These are phyloP conservation scores for Cisticola juncidis DNA, from an alignment of 2,113 vertebrate genomes.

Conservation along the genomic window DNA sequence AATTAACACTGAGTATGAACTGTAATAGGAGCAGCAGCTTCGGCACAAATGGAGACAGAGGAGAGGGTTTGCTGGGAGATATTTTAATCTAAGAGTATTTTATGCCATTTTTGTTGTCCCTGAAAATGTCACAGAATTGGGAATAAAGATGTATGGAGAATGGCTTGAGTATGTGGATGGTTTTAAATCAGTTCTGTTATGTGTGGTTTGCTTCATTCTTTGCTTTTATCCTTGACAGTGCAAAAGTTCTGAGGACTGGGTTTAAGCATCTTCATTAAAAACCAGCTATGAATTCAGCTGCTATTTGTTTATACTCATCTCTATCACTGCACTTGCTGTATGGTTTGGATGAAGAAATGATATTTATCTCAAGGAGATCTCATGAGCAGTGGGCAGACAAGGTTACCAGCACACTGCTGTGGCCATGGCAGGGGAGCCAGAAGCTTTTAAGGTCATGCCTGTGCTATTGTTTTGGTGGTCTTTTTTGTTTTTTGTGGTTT, in stretches of 20 bases:
- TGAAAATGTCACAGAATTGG: not conserved
- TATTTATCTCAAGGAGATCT: not conserved
- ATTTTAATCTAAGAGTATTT: not conserved
- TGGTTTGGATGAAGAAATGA: not conserved
- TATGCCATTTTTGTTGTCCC: not conserved
- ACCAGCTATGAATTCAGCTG: not conserved
- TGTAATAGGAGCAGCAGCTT: not conserved
- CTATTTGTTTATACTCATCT: not conserved
- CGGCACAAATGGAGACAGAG: not conserved
- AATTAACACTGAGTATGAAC: constrained; percentile 36
- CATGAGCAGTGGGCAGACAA: not conserved
- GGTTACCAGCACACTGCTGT: accelerated
- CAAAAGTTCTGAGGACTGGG: not conserved
- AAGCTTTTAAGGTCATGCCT: not conserved
- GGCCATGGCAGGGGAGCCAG: not conserved
- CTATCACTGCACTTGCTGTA: not conserved
- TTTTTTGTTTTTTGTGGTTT: not conserved
- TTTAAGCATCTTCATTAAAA: not conserved
- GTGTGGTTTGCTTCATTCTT: not conserved
- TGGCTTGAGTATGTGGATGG: not conserved
- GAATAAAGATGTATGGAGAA: not conserved
- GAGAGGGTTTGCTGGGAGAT: not conserved
- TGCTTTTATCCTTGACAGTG: not conserved
- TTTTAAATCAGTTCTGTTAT: not conserved
- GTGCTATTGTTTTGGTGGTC: not conserved